Evolutionary conservation across 2,888 invertebrate species (phyloP), one percentile per base, ranked within the genome.

Genomic region (Thymelicus lineola): DNA sequence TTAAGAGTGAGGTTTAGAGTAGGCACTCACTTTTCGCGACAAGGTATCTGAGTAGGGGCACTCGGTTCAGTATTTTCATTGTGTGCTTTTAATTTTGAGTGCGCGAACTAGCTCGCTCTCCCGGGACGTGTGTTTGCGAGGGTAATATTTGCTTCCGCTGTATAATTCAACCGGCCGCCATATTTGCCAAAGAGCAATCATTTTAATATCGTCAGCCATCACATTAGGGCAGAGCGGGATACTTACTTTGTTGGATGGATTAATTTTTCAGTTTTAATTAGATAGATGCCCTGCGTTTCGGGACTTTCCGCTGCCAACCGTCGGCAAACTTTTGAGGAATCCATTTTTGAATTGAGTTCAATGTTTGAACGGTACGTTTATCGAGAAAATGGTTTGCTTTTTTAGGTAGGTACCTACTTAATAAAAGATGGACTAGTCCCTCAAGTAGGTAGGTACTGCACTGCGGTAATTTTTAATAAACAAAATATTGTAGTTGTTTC

Each of bases 31-130:
- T 93, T 91, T 92, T 91, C 90, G 93, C 91, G 92, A 93, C 90
- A 89, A 89, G 90, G 90, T 88, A 89, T 89, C 89, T 79, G 83
- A 89, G 86, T 87, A 88, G 88, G 89, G 90, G 86, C 81, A 79
- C 86, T 87, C 83, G 75, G 87, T 86, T 82, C 92, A 90, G 93
- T 94, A 94, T 94, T 94, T 94, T 94, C 94, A 94, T 94, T 94
- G 94, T 94, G 88, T 94, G 94, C 94, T 94, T 94, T 94, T 94
- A 94, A 94, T 95, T 95, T 94, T 94, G 94, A 94, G 94, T 94
- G 94, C 93, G 94, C 94, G 94, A 94, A 94, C 94, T 94, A 94
- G 94, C 94, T 93, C 88, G 89, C 90, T 93, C 93, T 93, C 94
- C 81, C 85, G 92, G 92, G 94, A 89, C 89, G 91, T 90, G 89